Evolutionary conservation across 2,113 vertebrate genomes (phyloP).

Genomic region (Ibidorhyncha struthersii): DNA sequence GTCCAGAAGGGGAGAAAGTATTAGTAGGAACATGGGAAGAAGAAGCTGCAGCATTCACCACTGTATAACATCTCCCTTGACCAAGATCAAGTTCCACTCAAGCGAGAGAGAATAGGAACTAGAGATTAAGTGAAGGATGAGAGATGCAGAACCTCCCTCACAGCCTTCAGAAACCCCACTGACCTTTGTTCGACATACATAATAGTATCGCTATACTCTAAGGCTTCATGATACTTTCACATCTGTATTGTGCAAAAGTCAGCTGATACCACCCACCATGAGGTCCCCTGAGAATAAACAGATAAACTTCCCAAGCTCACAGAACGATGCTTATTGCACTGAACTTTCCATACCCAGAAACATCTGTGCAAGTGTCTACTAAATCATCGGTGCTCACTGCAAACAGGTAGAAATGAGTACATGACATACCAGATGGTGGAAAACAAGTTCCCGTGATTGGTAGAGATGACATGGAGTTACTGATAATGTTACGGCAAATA

Average conservation of each 20-base stretch:
- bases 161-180: neutral
- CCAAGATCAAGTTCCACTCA: neutral
- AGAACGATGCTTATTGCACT: neutral
- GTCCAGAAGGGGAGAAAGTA: neutral
- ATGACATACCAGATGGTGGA: rapidly evolving
- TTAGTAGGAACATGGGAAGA: neutral
- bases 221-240: neutral
- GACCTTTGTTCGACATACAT: neutral
- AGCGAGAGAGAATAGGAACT: neutral
- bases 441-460: neutral
- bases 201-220: neutral
- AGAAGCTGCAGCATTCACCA: neutral
- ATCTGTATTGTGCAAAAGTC: neutral
- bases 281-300: neutral
- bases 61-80: neutral
- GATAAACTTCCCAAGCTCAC: neutral
- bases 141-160: neutral
- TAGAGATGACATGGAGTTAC: neutral
- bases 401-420: neutral
- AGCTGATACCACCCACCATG: neutral
- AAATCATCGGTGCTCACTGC: neutral
- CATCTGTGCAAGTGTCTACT: neutral
- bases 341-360: neutral
- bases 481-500: neutral
- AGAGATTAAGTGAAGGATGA: neutral